Conservation (phyloP, 2,797 vertebrate species). For the Selene dorsalis region DNA sequence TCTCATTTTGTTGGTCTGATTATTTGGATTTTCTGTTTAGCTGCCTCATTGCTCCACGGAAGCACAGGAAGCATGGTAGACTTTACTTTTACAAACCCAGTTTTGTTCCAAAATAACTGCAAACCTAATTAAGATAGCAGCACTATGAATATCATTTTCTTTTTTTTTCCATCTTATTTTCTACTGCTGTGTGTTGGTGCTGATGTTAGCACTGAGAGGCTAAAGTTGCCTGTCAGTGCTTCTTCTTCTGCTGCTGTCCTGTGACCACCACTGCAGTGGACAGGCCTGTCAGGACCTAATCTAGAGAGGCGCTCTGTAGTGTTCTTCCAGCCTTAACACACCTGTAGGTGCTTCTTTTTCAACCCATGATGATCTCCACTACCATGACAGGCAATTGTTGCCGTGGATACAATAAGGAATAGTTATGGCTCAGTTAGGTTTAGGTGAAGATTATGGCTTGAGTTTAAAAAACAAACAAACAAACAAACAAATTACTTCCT, state of each 20-base stretch:
- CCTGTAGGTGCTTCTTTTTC: no score
- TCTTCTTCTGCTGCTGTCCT: background rate
- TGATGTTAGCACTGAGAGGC: no score
- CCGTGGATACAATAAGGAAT: no score
- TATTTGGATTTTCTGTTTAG: background rate
- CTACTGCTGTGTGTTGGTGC: background rate
- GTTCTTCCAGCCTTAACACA: no score
- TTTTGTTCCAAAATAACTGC: background rate
- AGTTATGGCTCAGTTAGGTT: no score
- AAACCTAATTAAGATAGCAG: background rate
- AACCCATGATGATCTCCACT: no score
- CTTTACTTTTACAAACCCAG: background rate
- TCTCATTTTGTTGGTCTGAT: conserved; percentile 1
- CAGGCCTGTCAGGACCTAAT: background rate
- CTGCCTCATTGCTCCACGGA: background rate
- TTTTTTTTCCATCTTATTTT: background rate
- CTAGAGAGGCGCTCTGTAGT: background rate
- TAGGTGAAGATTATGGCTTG: no score
- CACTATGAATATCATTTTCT: background rate
- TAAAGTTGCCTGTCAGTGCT: background rate
- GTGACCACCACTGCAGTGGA: background rate
- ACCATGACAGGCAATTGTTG: no score
- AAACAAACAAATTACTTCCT: no score
- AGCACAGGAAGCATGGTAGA: background rate
- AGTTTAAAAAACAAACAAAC: no score